Base-by-base conservation (phyloP, 2,797 vertebrate species). In the Aulostomus chinensis region DNA sequence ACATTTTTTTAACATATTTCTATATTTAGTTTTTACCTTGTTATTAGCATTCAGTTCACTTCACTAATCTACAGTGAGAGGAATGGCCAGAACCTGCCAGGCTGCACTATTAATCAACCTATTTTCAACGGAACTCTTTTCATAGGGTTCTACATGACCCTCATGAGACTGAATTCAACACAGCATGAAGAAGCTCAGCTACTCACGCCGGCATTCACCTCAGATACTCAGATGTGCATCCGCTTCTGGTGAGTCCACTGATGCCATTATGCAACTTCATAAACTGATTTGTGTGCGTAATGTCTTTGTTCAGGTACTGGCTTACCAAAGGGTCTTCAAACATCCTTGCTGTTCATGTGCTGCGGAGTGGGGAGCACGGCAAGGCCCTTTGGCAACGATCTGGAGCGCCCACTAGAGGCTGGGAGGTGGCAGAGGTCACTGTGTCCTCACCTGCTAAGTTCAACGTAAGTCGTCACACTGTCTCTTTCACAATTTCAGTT, bases 391-490 rank as follows among this genome's bases (percentile, higher is more conserved):
- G 90, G 90, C 35, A 74, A 32, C 53, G 76, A 15, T 83, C 74
- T 47, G 81, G 79, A 33, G 63, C 6, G 0, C 15, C 64, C 3
- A 84, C 87, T 43, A 9, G 43, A 32, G 57, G 38, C 33, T 92
- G 90, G 91, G 84, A 88, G 68, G 68, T 90, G 45, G 89, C 88
- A 38, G 83, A 92, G 54, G 79, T 92, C 76, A 89, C 86, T 0
- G 75, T 90, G 32, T 89, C 89, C 13, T 87, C 87, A 4, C 85
- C 84, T 14, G 32, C 54, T 38, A 68, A 56, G 26, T 89, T 88
- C 40, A 58, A 40, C 20, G 90, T 91, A 67, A 84, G 80, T 26
- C 1, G 2, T 0, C 20, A 13, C 12, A 39, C 2, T n/a, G 1
- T 18, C 12, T 52, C 2, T 17, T 30, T 42, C 9, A 15, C 2